phyloP scores from a whole-genome alignment of 2,797 vertebrate genomes.

The Gymnothorax javanicus region DNA sequence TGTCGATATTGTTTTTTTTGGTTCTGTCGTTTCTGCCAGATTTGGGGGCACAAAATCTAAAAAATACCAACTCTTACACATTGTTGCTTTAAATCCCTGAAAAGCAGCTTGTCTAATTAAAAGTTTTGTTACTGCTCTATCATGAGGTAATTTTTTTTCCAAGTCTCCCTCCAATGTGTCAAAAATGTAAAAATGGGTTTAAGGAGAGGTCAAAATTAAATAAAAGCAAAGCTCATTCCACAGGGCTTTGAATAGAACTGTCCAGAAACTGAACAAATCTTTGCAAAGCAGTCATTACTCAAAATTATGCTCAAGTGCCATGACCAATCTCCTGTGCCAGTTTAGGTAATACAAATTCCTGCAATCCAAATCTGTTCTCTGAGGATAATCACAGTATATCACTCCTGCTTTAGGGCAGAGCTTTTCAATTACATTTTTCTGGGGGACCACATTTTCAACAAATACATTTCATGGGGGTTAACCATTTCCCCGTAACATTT shows the following conservation, averaged over 20 bases:
- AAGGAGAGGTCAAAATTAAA: background rate
- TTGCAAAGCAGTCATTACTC: background rate
- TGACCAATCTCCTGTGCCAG: slow-evolving; percentile 15
- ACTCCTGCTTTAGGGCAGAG: background rate
- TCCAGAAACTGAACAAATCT: slow-evolving; percentile 12
- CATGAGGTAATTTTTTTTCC: background rate
- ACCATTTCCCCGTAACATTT: too few species aligned
- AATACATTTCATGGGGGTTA: too few species aligned
- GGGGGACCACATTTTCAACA: too few species aligned
- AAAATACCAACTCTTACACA: too few species aligned
- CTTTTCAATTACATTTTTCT: too few species aligned
- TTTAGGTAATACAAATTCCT: background rate
- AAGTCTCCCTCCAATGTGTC: background rate
- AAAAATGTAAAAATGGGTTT: background rate
- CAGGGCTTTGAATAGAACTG: slow-evolving; percentile 20
- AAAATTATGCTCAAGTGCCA: slow-evolving; percentile 16
- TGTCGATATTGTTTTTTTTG: too few species aligned
- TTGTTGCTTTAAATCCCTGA: background rate
- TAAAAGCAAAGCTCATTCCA: slow-evolving; percentile 15
- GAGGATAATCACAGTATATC: background rate
- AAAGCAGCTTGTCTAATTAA: background rate
- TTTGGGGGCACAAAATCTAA: too few species aligned
- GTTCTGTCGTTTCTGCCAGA: too few species aligned
- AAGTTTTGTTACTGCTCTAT: slow-evolving; percentile 4
- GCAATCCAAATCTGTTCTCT: background rate